These are phyloP conservation scores for Passer montanus DNA, from an alignment of 2,113 vertebrate genomes.

Conservation along the genomic window DNA sequence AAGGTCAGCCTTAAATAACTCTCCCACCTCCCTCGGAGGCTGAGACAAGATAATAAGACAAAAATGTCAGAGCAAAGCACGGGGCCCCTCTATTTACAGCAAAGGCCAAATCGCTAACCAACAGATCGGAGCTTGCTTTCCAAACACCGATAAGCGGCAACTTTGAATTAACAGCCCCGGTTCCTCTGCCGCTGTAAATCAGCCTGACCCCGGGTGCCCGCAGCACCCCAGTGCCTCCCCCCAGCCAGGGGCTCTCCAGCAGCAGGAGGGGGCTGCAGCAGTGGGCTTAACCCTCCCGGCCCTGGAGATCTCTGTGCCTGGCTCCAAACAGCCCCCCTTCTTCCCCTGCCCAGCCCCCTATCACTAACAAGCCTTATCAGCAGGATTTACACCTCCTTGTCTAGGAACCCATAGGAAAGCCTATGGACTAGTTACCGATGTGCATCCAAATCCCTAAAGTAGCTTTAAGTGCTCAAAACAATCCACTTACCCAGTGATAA, in stretches of 20 bases:
- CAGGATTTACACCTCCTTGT: slow-evolving; percentile 70
- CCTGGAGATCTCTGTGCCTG: slow-evolving; percentile 48
- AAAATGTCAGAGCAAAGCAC: slow-evolving; percentile 52
- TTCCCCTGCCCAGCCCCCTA: slow-evolving; percentile 3
- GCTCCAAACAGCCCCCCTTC: not conserved
- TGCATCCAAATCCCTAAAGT: slow-evolving; percentile 49
- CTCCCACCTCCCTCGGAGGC: slow-evolving; percentile 33
- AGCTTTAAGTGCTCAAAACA: slow-evolving; percentile 50
- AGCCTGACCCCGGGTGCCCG: not conserved
- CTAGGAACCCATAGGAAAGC: slow-evolving; percentile 30
- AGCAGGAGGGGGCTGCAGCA: not conserved
- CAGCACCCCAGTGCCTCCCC: not conserved
- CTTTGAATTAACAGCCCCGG: slow-evolving; percentile 45
- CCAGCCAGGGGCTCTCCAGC: not conserved
- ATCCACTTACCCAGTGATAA: not conserved
- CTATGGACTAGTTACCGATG: not conserved
- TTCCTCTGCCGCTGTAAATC: slow-evolving; percentile 44
- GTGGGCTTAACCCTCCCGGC: not conserved
- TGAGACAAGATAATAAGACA: slow-evolving; percentile 64
- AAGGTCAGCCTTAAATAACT: slow-evolving; percentile 65
- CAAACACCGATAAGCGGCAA: slow-evolving; percentile 64
- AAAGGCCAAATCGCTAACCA: slow-evolving; percentile 62
- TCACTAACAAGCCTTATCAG: slow-evolving; percentile 67
- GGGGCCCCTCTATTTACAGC: slow-evolving; percentile 68
- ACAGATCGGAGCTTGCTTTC: slow-evolving; percentile 46